Evolutionary conservation across 2,888 invertebrate species (phyloP), one percentile per base, ranked within the genome.

Genomic region (Tetragonisca angustula): DNA sequence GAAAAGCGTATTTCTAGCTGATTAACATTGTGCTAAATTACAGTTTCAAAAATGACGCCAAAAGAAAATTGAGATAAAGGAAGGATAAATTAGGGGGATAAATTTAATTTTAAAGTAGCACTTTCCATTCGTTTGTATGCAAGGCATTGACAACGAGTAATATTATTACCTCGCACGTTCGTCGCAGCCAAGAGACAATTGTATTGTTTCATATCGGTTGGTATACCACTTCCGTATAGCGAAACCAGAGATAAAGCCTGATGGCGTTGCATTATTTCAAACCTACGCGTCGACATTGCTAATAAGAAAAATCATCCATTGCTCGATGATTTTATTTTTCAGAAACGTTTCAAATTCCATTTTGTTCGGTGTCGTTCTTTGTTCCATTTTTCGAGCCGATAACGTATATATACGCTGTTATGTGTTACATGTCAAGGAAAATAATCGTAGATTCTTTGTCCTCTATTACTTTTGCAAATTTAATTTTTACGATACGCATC

Each of bases 201-300:
- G 68, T 81, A 81, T 85, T 79, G 78, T 75, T 78, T 80, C 76
- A 74, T 72, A 79, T 78, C 77, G 81, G 64, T 32, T 50, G 59
- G 70, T 77, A 49, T 83, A 83, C 84, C 89, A 82, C 89, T 88
- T 89, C 81, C 87, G 81, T 74, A 43, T 77, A 80, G 84, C 78
- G 67, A 84, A 76, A 75, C 71, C 74, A 54, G 70, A 85, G 85
- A 89, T 88, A 89, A 89, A 77, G 50, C 54, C 68, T 70, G 27
- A 54, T 81, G 73, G 65, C 69, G 85, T 76, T 81, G 73, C 77
- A 69, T 85, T 89, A 71, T 71, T 71, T 4, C 65, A 27, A 15
- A 56, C 68, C 77, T 72, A 78, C 77, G 77, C 75, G 36, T 67
- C 27, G 52, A 21, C 67, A 59, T 59, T 52, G 52, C 9, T 62